A percentile compares a stretch with the other conserved stretches of the same genome.
These are phyloP conservation scores for Macrosteles quadrilineatus DNA, from an alignment of 1,140 invertebrate genomes.

Conservation along the genomic window DNA sequence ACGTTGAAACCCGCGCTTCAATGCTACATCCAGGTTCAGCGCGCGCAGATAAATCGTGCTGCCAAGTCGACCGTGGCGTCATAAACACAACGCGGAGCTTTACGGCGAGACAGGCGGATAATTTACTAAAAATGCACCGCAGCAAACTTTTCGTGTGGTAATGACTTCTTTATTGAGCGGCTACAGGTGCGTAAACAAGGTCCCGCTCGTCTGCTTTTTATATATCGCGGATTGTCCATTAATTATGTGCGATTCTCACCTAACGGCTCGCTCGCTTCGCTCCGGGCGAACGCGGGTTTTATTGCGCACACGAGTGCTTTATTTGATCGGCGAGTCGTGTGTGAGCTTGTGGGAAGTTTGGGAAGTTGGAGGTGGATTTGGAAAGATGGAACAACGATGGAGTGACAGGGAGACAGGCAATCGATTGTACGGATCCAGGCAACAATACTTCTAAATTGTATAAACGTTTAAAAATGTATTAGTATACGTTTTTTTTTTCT, in stretches of 20 bases:
- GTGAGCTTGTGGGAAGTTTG: no score
- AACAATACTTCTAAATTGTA: no score
- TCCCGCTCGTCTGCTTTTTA: neutral
- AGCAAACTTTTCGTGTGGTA: neutral
- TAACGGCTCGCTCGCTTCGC: neutral
- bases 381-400: no score
- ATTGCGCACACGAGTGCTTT: neutral
- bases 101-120: neutral
- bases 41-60: neutral
- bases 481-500: no score
- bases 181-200: conserved; percentile 10
- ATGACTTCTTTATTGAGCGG: conserved; percentile 16
- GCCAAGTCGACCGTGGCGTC: neutral
- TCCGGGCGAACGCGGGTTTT: neutral
- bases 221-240: neutral
- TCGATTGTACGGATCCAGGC: no score
- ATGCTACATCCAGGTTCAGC: no score
- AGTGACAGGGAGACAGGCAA: no score
- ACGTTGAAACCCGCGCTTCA: no score
- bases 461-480: no score
- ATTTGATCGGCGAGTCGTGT: neutral
- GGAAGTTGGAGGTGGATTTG: no score
- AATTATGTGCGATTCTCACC: neutral
- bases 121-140: conserved; percentile 11
- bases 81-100: neutral